A percentile compares a stretch with the other conserved stretches of the same genome.
Conservation (phyloP, 2,797 vertebrate species). For the Masticophis lateralis region DNA sequence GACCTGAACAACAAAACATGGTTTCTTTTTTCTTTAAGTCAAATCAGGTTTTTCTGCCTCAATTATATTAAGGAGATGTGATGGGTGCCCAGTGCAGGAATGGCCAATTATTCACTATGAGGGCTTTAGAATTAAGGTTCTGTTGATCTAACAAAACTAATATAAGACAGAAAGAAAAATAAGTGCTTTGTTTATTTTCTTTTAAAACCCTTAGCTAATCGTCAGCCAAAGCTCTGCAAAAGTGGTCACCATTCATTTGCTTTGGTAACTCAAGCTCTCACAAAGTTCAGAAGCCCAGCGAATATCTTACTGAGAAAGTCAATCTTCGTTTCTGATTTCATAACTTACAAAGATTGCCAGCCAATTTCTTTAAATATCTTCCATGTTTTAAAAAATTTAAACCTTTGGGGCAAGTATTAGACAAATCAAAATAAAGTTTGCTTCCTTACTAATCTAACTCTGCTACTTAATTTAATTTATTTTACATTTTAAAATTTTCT, state of each 20-base stretch:
- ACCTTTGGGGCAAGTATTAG: not conserved
- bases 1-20: slow-evolving; percentile 1
- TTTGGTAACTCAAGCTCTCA: not conserved
- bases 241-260: not conserved
- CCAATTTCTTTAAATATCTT: not conserved
- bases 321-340: not conserved
- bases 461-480: not conserved
- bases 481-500: not conserved
- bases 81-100: not conserved
- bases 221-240: not conserved
- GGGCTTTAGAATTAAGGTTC: not conserved
- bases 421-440: not conserved
- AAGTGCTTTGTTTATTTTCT: not conserved
- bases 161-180: not conserved
- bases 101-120: not conserved
- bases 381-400: not conserved
- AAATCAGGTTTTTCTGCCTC: not conserved
- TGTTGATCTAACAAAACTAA: not conserved
- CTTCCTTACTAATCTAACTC: not conserved
- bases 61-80: not conserved
- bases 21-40: not conserved
- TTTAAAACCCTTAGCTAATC: not conserved
- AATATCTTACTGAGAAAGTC: not conserved
- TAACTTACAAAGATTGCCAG: not conserved
- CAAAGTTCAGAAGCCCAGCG: not conserved